Percentiles rank a stretch among this genome's conserved stretches.
Evolutionary conservation across 1,140 invertebrate genomes (phyloP).

Genomic region (Drosophila eugracilis): DNA sequence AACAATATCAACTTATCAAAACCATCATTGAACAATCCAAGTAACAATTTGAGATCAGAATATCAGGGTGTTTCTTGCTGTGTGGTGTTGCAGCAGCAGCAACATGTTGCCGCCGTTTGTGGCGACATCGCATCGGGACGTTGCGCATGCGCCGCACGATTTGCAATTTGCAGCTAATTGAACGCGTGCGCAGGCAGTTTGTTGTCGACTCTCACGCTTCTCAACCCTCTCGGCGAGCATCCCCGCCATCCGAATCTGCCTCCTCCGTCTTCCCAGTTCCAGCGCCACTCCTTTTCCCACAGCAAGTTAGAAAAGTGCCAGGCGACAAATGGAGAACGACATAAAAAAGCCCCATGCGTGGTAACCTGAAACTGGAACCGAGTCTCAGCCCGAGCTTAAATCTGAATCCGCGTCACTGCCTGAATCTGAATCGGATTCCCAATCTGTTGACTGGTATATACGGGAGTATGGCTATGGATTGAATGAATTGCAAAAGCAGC

Average conservation of each 20-base stretch:
- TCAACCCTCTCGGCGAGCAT: slow-evolving; percentile 15
- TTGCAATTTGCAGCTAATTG: slow-evolving; percentile 83
- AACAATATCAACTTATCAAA: too few species aligned
- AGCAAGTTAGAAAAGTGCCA: slow-evolving; percentile 48
- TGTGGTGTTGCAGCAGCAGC: slow-evolving; percentile 37
- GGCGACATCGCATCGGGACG: slow-evolving; percentile 58
- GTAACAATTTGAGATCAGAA: too few species aligned
- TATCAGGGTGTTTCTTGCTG: slow-evolving; percentile 3
- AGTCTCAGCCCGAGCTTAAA: slow-evolving; percentile 42
- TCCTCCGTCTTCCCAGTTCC: background rate
- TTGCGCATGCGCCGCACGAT: slow-evolving; percentile 79
- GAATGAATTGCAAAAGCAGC: slow-evolving; percentile 75
- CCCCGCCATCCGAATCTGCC: slow-evolving; percentile 2
- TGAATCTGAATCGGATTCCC: slow-evolving; percentile 40
- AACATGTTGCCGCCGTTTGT: slow-evolving; percentile 69
- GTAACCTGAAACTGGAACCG: slow-evolving; percentile 53
- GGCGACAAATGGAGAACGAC: slow-evolving; percentile 72
- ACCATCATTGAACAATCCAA: too few species aligned
- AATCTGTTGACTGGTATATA: slow-evolving; percentile 21
- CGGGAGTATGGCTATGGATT: slow-evolving; percentile 66
- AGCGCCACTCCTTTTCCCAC: slow-evolving; percentile 12
- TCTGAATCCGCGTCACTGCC: slow-evolving; percentile 48
- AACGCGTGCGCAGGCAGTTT: slow-evolving; percentile 80
- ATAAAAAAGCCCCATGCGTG: slow-evolving; percentile 53
- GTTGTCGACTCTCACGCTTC: slow-evolving; percentile 62